Percentiles rank a stretch among this genome's conserved stretches.
Conservation (phyloP, 2,797 vertebrate genomes). For the Dryobates pubescens region DNA sequence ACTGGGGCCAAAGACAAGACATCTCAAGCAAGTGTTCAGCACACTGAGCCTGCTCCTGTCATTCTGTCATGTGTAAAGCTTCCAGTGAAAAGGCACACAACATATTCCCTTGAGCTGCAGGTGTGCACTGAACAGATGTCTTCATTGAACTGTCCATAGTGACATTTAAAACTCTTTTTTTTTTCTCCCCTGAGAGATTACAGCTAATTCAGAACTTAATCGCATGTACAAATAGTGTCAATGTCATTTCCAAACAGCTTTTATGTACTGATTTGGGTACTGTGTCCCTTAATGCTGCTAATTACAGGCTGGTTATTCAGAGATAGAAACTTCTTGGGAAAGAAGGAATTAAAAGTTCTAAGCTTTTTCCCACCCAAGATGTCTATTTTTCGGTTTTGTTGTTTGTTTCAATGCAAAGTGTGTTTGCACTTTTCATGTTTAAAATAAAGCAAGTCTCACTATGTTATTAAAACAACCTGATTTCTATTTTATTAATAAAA, state of each 20-base stretch:
- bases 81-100: background rate
- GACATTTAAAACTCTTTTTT: background rate
- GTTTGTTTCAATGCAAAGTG: background rate
- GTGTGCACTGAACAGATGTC: constrained; percentile 36
- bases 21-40: constrained; percentile 10
- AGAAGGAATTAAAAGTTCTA: background rate
- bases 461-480: background rate
- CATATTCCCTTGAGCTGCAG: background rate
- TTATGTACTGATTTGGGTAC: background rate
- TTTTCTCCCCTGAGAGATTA: background rate
- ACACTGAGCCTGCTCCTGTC: background rate
- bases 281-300: background rate
- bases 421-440: background rate
- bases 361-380: background rate
- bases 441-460: background rate
- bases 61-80: background rate
- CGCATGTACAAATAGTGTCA: constrained; percentile 9
- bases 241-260: constrained; percentile 6
- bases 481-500: background rate
- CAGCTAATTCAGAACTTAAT: constrained; percentile 38
- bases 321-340: background rate
- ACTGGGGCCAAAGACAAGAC: background rate
- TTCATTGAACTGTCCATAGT: constrained; percentile 30
- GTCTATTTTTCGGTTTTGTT: background rate
- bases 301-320: background rate